Percentiles rank a stretch among this genome's conserved stretches.
Conservation (phyloP, 2,797 vertebrate genomes). For the Heteromormyrus szaboi region DNA sequence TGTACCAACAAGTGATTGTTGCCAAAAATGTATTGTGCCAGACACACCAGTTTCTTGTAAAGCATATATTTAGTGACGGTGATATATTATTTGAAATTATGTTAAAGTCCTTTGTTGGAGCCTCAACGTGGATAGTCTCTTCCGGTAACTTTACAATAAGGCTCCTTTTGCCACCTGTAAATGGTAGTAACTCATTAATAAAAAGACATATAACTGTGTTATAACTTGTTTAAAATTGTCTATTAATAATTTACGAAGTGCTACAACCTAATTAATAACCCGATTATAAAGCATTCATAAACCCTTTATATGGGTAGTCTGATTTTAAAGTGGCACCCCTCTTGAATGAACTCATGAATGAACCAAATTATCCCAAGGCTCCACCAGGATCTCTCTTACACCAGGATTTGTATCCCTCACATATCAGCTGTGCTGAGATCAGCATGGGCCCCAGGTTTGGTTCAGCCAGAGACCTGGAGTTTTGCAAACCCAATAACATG, state of each 20-base stretch:
- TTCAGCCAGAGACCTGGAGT: neutral
- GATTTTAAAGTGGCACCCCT: neutral
- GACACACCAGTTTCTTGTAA: neutral
- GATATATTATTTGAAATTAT: neutral
- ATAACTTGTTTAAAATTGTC: neutral
- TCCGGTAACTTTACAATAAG: neutral
- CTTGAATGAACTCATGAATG: neutral
- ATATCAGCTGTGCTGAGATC: neutral
- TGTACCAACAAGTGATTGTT: neutral
- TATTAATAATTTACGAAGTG: neutral
- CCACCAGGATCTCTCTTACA: neutral
- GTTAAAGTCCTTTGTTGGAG: neutral
- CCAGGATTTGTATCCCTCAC: neutral
- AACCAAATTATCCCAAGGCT: neutral
- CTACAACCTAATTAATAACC: neutral
- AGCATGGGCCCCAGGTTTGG: neutral
- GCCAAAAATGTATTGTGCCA: neutral
- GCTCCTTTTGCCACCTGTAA: neutral
- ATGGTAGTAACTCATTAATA: neutral
- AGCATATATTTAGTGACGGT: neutral
- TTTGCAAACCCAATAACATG: neutral
- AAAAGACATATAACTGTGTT: neutral
- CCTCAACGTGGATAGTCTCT: neutral
- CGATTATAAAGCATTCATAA: neutral
- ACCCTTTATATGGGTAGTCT: neutral